Evolutionary conservation across 2,113 vertebrate genomes (phyloP).

Genomic region (Pseudorhombus dupliciocellatus): DNA sequence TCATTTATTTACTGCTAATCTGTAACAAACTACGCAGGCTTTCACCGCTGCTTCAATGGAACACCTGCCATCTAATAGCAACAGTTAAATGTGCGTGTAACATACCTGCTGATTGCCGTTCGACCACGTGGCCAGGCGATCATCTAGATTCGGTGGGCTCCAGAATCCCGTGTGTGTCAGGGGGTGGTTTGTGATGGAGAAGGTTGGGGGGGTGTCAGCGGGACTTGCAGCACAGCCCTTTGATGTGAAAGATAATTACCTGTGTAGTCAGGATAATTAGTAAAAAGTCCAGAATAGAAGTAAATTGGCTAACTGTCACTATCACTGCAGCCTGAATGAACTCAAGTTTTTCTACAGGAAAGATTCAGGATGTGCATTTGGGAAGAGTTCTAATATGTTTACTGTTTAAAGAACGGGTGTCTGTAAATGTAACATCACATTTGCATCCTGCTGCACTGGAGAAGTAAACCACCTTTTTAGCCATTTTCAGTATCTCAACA

Average conservation of each 20-base stretch:
- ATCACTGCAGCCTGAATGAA: conserved; percentile 48
- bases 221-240: conserved; percentile 79
- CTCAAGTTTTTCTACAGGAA: conserved; percentile 14
- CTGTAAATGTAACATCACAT: not conserved
- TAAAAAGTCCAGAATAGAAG: conserved; percentile 74
- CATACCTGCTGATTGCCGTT: conserved; percentile 9
- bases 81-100: conserved; percentile 16
- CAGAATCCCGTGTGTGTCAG: conserved; percentile 37
- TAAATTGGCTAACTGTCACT: conserved; percentile 68
- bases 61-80: conserved; percentile 39
- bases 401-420: not conserved
- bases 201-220: conserved; percentile 42
- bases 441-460: not conserved
- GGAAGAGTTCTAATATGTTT: not conserved
- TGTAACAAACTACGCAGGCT: conserved; percentile 19
- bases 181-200: not conserved
- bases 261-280: conserved; percentile 80
- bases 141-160: conserved; percentile 68
- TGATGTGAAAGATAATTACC: conserved; percentile 87
- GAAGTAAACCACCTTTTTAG: not conserved
- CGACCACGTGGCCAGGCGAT: conserved; percentile 14
- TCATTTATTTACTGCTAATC: conserved; percentile 54
- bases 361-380: conserved; percentile 17
- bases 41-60: conserved; percentile 14
- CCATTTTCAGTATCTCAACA: not conserved